A percentile compares a stretch with the other conserved stretches of the same genome.
Evolutionary conservation across 2,113 vertebrate genomes (phyloP).

Genomic region (Nycticorax nycticorax): DNA sequence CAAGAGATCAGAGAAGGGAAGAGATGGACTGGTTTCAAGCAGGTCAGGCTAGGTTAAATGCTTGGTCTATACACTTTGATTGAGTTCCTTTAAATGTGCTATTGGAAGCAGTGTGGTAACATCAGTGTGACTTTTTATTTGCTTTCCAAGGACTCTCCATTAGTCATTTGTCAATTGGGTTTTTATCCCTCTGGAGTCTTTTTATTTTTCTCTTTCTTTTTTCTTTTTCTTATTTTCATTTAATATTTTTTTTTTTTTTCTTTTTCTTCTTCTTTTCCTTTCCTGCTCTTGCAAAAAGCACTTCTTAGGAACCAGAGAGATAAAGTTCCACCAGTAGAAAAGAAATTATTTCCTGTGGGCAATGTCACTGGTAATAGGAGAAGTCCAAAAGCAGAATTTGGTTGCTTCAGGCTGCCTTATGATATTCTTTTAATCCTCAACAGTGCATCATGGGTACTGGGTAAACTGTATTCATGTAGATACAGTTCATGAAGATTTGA

Average conservation of each 20-base stretch:
- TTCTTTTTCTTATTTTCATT: no score
- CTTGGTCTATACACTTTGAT: background rate
- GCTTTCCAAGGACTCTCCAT: background rate
- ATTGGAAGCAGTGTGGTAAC: background rate
- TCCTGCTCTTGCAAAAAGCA: background rate
- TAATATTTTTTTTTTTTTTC: no score
- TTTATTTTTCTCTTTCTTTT: no score
- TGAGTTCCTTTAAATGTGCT: background rate
- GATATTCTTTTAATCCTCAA: background rate
- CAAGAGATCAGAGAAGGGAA: background rate
- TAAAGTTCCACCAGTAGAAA: background rate
- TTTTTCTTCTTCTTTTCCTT: background rate
- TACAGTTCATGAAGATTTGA: background rate
- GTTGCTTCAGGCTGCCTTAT: conserved; percentile 6
- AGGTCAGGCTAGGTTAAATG: background rate
- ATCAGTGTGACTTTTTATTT: background rate
- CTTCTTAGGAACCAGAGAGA: background rate
- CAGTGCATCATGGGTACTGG: background rate
- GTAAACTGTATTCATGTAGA: background rate
- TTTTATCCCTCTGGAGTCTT: background rate
- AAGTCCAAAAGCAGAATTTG: conserved; percentile 6
- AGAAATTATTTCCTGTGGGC: background rate
- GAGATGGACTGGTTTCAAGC: background rate
- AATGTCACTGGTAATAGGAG: background rate
- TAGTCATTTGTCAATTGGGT: background rate